Evolutionary conservation across 2,888 invertebrate species (phyloP), one percentile per base, ranked within the genome.

Genomic region (Yponomeuta plumbellus): DNA sequence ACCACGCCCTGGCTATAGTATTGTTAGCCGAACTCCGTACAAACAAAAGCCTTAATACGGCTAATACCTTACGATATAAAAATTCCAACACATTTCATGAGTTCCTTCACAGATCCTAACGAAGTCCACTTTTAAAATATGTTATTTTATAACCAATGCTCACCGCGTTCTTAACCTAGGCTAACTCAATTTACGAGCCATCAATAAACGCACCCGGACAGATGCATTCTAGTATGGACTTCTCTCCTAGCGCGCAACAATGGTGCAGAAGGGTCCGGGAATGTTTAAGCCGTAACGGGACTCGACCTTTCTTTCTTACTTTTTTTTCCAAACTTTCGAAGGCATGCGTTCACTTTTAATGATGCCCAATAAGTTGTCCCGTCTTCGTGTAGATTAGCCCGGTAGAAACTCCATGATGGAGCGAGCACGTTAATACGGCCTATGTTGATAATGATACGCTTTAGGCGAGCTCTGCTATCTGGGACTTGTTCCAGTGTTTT

Each of bases 311-410:
- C 78, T 84, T 88, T 85, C 80, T 79, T 79, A 84, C 87, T 88
- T 85, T 84, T 81, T 78, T 73, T 70, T 77, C 72, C 78, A 80
- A 80, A 75, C 75, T 72, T 73, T 76, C 75, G 70, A 73, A 80
- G 78, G 80, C 77, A 80, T 84, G 84, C 90, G 80, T 87, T 88
- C 87, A 86, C 88, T 88, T 88, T 89, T 91, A 84, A 83, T 84
- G 79, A 84, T 74, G 76, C 72, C 70, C 75, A 67, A 69, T 73
- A 74, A 70, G 76, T 80, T 64, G 68, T 67, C 65, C 67, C 69
- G 65, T 66, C 68, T 72, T 71, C 72, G 70, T 56, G 39, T 62
- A 67, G 66, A 69, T 68, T 67, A 67, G 67, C 67, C 68, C 66
- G 67, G 22, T 34, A 66, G 65, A 66, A 58, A 58, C 65, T 59